phyloP scores from a whole-genome alignment of 2,888 invertebrate species.

The Brachynemurus nebulosus region DNA sequence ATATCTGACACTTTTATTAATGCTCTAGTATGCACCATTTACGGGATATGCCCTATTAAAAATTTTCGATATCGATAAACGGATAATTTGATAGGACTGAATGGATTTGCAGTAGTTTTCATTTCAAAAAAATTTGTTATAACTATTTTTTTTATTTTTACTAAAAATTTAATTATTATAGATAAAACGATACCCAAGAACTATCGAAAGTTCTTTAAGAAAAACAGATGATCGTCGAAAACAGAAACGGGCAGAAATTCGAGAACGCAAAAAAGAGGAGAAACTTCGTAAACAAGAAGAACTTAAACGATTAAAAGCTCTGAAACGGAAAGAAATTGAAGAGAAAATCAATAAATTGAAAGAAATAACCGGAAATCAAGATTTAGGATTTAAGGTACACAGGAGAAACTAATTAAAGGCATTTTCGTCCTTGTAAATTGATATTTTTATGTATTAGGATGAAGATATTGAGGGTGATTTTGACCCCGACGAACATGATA shows the following conservation, averaged over 20 bases:
- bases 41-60: no score
- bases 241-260: constrained; percentile 59
- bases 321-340: constrained; percentile 80
- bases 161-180: constrained; percentile 26
- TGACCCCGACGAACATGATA: constrained; percentile 79
- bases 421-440: not conserved
- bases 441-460: constrained; percentile 35
- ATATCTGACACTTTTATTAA: no score
- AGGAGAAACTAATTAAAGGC: constrained; percentile 11
- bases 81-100: no score
- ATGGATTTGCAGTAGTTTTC: no score
- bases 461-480: constrained; percentile 81
- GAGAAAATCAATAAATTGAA: constrained; percentile 76
- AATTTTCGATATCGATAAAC: no score
- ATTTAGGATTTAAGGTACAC: constrained; percentile 47
- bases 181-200: constrained; percentile 85
- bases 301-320: constrained; percentile 69
- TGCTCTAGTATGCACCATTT: no score
- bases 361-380: constrained; percentile 74
- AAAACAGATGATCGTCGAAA: constrained; percentile 66
- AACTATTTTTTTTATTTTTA: no score
- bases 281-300: constrained; percentile 74
- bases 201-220: constrained; percentile 68
- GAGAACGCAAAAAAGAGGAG: constrained; percentile 60
- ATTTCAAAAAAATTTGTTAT: no score